Conservation (phyloP, 2,797 vertebrate genomes). For the Pangasius sanitwongsei region DNA sequence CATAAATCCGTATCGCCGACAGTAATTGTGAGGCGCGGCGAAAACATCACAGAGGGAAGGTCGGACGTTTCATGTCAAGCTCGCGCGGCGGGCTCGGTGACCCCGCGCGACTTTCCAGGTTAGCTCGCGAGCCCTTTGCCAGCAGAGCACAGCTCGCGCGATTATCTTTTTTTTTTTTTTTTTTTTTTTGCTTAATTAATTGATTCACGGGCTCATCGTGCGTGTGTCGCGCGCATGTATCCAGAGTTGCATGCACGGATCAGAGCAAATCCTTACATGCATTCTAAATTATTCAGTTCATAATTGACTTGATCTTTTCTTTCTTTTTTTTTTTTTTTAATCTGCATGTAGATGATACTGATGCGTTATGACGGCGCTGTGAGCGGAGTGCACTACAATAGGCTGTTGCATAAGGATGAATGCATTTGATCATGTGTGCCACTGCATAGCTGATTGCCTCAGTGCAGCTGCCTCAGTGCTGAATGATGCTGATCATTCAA, state of each 20-base stretch:
- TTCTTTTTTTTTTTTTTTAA: neutral
- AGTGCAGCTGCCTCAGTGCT: constrained; percentile 71
- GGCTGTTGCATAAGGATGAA: constrained; percentile 56
- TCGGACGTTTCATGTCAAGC: constrained; percentile 73
- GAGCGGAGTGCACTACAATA: constrained; percentile 25
- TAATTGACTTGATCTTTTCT: neutral
- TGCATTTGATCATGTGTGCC: constrained; percentile 71
- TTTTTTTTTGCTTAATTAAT: constrained; percentile 15
- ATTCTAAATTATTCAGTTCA: neutral
- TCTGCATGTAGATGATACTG: constrained; percentile 23
- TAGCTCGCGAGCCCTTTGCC: constrained; percentile 55
- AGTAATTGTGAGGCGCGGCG: constrained; percentile 31
- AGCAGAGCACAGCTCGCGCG: constrained; percentile 32
- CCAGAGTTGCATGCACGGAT: constrained; percentile 70
- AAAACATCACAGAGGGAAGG: constrained; percentile 52
- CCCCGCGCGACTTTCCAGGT: constrained; percentile 80
- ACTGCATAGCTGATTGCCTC: constrained; percentile 74
- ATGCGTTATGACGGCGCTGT: neutral
- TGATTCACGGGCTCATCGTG: constrained; percentile 60
- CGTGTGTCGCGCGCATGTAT: constrained; percentile 63
- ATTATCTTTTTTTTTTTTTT: constrained; percentile 39
- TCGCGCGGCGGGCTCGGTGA: constrained; percentile 73
- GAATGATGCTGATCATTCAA: constrained; percentile 69
- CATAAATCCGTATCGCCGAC: constrained; percentile 5
- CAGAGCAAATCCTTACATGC: constrained; percentile 61